Base-by-base conservation (phyloP, 2,113 vertebrate genomes). In the Sinocyclocheilus anophthalmus region DNA sequence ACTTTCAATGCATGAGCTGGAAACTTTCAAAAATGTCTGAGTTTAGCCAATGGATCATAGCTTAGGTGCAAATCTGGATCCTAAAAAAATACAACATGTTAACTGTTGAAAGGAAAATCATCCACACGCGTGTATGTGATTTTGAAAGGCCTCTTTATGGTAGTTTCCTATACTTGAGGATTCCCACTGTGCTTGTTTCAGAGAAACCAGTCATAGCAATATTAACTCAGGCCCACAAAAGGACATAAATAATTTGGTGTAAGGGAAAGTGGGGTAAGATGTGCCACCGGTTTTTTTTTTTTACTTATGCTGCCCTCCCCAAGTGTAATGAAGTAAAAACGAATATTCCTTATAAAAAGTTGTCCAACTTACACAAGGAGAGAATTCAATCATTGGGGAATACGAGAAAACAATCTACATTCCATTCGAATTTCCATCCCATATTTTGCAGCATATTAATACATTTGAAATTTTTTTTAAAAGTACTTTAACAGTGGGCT, bases 161-260 rank as follows among this genome's bases (percentile, higher is more conserved):
- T 39, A 70, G 26, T 83, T 83, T 83, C 20, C 81, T 59, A 73
- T 57, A 22, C 55, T 73, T 55, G 30, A 37, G 33, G 45, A 84
- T 59, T 84, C 67, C 67, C 81, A 26, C 81, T 59, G 26, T 59
- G 81, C 69, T 59, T n/a, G n/a, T 82, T 82, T 82, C 42, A 84
- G 26, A 33, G 12, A 61, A 80, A 80, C 81, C 20, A 57, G 65
- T 55, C 81, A 70, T 24, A 39, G 65, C 48, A 73, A 73, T 73
- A 84, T 84, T 73, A 73, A 72, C 24, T 37, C 69, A 42, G 67
- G 81, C 67, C 20, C 22, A 69, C 3, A 73, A 73, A 39, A 4
- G 3, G 33, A n/a, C 22, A 73, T 84, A 39, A 57, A 73, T 73
- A 48, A 30, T 72, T 59, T 50, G 65, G 59, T 53, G 45, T 24